phyloP scores from a whole-genome alignment of 2,888 invertebrate species.

The Drosophila neonasuta region DNA sequence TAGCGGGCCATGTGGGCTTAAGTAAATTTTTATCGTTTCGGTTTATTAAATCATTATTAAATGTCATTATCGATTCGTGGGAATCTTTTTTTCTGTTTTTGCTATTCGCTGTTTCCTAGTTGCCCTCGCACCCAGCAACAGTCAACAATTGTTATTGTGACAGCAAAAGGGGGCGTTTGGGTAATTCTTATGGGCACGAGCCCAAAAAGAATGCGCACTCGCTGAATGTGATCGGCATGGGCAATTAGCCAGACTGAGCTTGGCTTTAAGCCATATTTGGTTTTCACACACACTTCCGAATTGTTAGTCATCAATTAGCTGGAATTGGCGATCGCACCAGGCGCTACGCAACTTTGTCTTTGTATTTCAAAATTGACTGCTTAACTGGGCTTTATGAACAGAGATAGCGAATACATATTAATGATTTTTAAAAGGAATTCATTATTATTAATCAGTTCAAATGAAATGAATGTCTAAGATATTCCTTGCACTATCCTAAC shows the following conservation, averaged over 20 bases:
- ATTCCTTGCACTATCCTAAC: too few species aligned
- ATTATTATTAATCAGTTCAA: not conserved
- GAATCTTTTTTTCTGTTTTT: conserved; percentile 52
- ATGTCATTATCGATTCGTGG: conserved; percentile 75
- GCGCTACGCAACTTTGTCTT: conserved; percentile 1
- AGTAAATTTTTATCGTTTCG: conserved; percentile 62
- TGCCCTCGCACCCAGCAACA: conserved; percentile 17
- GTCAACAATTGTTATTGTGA: not conserved
- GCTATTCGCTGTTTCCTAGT: conserved; percentile 10
- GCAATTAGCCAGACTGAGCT: conserved; percentile 35
- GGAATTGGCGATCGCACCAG: conserved; percentile 39
- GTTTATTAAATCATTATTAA: conserved; percentile 67
- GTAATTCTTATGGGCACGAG: conserved; percentile 45
- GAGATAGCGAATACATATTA: not conserved
- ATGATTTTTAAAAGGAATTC: not conserved
- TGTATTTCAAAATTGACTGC: conserved; percentile 8
- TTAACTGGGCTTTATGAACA: conserved; percentile 5
- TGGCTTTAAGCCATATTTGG: conserved; percentile 50
- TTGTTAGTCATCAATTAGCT: conserved; percentile 60
- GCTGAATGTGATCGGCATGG: conserved; percentile 40
- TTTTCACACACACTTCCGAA: conserved; percentile 53
- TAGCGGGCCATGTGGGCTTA: conserved; percentile 39
- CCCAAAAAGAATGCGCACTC: conserved; percentile 1
- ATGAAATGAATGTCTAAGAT: not conserved
- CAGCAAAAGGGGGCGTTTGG: not conserved